Conservation (phyloP, 1,140 invertebrate genomes). For the Pararge aegeria region DNA sequence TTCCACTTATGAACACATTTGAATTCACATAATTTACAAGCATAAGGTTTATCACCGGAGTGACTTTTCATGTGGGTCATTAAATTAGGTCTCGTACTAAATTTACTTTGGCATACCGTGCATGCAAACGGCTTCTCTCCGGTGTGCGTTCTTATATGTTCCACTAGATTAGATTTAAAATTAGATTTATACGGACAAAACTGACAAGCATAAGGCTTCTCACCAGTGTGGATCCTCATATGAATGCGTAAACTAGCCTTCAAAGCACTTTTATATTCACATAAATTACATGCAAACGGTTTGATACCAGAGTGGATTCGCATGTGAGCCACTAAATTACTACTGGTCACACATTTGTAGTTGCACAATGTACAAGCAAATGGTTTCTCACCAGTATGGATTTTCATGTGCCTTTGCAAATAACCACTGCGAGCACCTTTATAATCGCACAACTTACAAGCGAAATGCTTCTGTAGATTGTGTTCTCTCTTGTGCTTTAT, state of each 20-base stretch:
- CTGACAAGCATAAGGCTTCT: not conserved
- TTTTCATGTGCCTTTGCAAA: too few relatives aligned
- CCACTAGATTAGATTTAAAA: not conserved
- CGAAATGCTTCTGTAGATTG: too few relatives aligned
- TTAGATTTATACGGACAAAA: not conserved
- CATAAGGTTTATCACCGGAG: not conserved
- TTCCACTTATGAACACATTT: not conserved
- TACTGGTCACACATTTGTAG: not conserved
- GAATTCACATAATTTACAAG: not conserved
- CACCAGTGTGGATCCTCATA: not conserved
- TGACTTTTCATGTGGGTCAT: not conserved
- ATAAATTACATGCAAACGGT: not conserved
- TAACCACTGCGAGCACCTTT: too few relatives aligned
- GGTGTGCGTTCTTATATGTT: not conserved
- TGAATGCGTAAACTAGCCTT: not conserved
- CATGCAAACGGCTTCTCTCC: not conserved
- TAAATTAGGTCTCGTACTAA: not conserved
- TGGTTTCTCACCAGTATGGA: too few relatives aligned
- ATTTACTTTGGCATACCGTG: not conserved
- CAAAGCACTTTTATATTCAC: not conserved
- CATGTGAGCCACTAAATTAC: not conserved
- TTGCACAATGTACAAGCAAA: not conserved
- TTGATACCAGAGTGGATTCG: not conserved
- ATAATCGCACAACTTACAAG: too few relatives aligned
- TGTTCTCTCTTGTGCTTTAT: too few relatives aligned